Evolutionary conservation across 2,888 invertebrate genomes (phyloP).

Genomic region (Pristionchus fissidentatus): DNA sequence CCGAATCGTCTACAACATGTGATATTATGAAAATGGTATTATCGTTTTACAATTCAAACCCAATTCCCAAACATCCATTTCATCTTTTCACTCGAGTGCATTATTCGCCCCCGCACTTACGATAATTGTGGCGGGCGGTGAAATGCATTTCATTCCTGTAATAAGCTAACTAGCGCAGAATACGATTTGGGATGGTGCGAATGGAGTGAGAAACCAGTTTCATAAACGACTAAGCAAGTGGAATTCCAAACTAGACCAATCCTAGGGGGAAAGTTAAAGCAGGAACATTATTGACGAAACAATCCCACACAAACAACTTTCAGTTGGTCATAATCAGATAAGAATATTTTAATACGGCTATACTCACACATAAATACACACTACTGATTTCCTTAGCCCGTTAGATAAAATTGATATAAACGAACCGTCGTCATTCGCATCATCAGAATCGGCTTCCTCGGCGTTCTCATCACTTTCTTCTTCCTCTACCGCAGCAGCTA

Average conservation of each 20-base stretch:
- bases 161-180: conserved; percentile 25
- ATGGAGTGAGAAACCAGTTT: conserved; percentile 38
- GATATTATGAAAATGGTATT: not conserved
- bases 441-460: conserved; percentile 23
- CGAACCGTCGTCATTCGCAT: not conserved
- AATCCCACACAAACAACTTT: too few relatives aligned
- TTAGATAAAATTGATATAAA: too few relatives aligned
- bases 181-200: conserved; percentile 37
- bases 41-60: not conserved
- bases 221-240: conserved; percentile 34
- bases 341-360: too few relatives aligned
- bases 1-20: conserved; percentile 44
- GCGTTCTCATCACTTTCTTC: conserved; percentile 40
- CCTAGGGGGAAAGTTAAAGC: not conserved
- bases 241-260: conserved; percentile 8
- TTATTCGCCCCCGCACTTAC: not conserved
- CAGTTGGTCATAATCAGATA: too few relatives aligned
- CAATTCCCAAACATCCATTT: not conserved
- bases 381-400: too few relatives aligned
- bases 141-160: conserved; percentile 4
- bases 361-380: too few relatives aligned
- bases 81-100: conserved; percentile 17
- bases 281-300: not conserved
- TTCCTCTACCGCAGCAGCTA: conserved; percentile 29
- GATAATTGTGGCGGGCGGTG: conserved; percentile 6